Evolutionary conservation across 2,888 invertebrate genomes (phyloP).

Genomic region (Hemicrepidius hirtus): DNA sequence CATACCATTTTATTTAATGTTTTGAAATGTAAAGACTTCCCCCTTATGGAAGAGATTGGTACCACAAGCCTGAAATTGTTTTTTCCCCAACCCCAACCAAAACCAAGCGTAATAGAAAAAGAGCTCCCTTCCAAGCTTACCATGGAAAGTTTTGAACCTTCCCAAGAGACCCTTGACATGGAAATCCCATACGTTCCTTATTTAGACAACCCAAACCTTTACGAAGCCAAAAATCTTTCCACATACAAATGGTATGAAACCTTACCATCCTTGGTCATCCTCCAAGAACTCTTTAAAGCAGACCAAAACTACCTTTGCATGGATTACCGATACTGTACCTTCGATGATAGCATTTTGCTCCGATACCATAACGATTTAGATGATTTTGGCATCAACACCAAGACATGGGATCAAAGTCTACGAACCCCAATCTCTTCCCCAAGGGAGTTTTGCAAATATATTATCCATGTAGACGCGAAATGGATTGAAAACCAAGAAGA

Average conservation of each 20-base stretch:
- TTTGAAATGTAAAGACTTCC: conserved; percentile 10
- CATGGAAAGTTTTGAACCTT: not conserved
- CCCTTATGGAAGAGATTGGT: too few species aligned
- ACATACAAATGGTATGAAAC: conserved; percentile 46
- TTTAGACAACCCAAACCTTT: conserved; percentile 27
- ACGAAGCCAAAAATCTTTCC: conserved; percentile 39
- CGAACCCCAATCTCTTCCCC: conserved; percentile 26
- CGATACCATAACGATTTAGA: conserved; percentile 44
- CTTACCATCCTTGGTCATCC: conserved; percentile 22
- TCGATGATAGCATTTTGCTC: conserved; percentile 43
- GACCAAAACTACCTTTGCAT: conserved; percentile 33
- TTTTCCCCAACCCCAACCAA: not conserved
- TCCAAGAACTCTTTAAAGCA: conserved; percentile 42
- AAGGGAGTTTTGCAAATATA: conserved; percentile 40
- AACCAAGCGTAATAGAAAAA: not conserved
- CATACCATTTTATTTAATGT: conserved; percentile 38
- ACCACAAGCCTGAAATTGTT: too few species aligned
- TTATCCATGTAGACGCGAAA: conserved; percentile 31
- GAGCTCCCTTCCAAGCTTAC: not conserved
- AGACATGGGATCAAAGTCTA: conserved; percentile 33
- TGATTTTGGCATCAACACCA: conserved; percentile 39
- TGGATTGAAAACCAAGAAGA: conserved; percentile 42
- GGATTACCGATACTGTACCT: conserved; percentile 40
- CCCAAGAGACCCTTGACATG: not conserved
- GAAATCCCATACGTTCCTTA: conserved; percentile 24